A percentile compares a stretch with the other conserved stretches of the same genome.
Conservation (phyloP, 1,140 invertebrate genomes). For the Pseudomyrmex concolor region DNA sequence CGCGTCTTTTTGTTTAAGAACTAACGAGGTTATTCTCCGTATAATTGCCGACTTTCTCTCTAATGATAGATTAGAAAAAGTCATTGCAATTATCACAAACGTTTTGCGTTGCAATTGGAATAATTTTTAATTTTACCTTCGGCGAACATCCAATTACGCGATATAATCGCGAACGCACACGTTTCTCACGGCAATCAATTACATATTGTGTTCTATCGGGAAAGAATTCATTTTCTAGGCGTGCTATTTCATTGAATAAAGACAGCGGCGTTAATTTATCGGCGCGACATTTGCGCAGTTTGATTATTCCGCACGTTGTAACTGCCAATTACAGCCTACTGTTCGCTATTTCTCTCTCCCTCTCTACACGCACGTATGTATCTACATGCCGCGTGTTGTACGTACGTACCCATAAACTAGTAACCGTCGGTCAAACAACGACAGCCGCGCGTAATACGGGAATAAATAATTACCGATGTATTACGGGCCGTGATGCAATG, state of each 20-base stretch:
- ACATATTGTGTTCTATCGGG: neutral
- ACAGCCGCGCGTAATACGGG: slow-evolving; percentile 54
- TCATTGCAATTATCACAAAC: neutral
- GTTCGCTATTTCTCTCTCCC: slow-evolving; percentile 41
- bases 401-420: slow-evolving; percentile 37
- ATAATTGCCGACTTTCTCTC: too few species aligned
- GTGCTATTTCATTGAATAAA: slow-evolving; percentile 29
- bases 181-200: neutral
- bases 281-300: slow-evolving; percentile 64
- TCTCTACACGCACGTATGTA: neutral
- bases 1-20: neutral
- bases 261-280: slow-evolving; percentile 60
- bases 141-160: neutral
- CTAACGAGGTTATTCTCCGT: slow-evolving; percentile 9
- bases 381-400: slow-evolving; percentile 20
- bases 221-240: slow-evolving; percentile 21
- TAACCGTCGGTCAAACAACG: slow-evolving; percentile 32
- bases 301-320: slow-evolving; percentile 67
- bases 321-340: slow-evolving; percentile 67
- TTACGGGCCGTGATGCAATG: slow-evolving; percentile 57
- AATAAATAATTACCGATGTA: slow-evolving; percentile 68
- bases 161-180: slow-evolving; percentile 37
- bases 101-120: neutral
- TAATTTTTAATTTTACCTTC: too few species aligned
- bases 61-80: neutral